phyloP scores from a whole-genome alignment of 2,888 invertebrate species.

The Dione juno region DNA sequence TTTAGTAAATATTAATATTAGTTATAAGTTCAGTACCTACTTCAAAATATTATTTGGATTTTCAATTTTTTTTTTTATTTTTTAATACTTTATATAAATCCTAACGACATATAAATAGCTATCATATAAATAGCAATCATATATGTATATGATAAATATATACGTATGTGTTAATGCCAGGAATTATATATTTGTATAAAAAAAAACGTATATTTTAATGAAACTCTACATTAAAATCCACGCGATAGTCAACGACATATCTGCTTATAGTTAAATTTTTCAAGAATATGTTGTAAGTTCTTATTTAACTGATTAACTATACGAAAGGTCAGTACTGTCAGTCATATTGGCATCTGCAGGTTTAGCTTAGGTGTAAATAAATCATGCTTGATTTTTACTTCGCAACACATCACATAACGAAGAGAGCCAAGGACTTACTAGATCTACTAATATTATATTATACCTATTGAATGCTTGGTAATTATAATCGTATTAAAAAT shows the following conservation, averaged over 20 bases:
- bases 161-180: too few species aligned
- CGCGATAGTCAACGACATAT: background rate
- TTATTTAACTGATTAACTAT: background rate
- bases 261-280: background rate
- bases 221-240: conserved; percentile 5
- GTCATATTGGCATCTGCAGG: background rate
- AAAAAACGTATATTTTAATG: too few species aligned
- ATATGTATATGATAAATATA: too few species aligned
- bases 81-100: too few species aligned
- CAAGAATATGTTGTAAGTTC: background rate
- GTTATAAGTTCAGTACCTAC: too few species aligned
- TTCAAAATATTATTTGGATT: too few species aligned
- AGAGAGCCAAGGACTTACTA: background rate
- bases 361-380: background rate
- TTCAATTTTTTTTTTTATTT: too few species aligned
- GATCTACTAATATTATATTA: background rate
- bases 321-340: conserved; percentile 8
- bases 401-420: background rate
- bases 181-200: too few species aligned
- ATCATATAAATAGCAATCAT: too few species aligned
- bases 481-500: background rate
- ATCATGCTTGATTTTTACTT: background rate
- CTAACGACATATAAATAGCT: too few species aligned
- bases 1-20: too few species aligned
- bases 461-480: background rate